These are phyloP conservation scores for Gyrodactylus salaris DNA, from an alignment of 1,140 invertebrate genomes.

Conservation along the genomic window DNA sequence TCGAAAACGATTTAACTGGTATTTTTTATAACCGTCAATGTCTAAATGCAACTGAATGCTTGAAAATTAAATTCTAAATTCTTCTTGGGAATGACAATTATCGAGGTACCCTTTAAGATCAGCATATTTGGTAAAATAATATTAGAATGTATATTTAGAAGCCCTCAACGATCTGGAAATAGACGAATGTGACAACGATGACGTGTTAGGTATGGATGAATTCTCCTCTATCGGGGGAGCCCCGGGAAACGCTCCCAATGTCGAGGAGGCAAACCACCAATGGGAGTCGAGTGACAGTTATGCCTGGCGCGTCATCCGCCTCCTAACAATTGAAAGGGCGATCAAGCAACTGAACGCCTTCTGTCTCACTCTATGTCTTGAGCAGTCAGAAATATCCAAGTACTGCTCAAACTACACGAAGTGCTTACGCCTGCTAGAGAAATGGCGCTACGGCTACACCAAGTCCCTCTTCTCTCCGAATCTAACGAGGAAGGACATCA, in stretches of 20 bases:
- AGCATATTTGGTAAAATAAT: too few species aligned
- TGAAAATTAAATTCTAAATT: too few species aligned
- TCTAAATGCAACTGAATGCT: too few species aligned
- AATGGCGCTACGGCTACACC: background rate
- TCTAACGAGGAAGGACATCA: background rate
- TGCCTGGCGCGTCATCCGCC: background rate
- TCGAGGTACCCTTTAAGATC: too few species aligned
- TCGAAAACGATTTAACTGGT: too few species aligned
- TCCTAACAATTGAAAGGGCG: background rate
- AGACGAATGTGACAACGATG: background rate
- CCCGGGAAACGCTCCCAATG: background rate
- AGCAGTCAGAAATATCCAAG: background rate
- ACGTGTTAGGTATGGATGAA: background rate
- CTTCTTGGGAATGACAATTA: too few species aligned
- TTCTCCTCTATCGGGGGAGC: background rate
- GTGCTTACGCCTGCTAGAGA: background rate
- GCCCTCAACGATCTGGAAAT: too few species aligned
- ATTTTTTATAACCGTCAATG: too few species aligned
- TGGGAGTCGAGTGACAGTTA: background rate
- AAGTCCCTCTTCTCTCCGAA: background rate
- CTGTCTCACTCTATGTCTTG: background rate
- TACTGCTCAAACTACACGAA: background rate
- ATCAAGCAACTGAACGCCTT: background rate
- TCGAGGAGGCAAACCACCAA: background rate
- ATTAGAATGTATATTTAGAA: too few species aligned